Evolutionary conservation across 2,797 vertebrate species (phyloP), one percentile per base, ranked within the genome.

Genomic region (Pitangus sulphuratus): DNA sequence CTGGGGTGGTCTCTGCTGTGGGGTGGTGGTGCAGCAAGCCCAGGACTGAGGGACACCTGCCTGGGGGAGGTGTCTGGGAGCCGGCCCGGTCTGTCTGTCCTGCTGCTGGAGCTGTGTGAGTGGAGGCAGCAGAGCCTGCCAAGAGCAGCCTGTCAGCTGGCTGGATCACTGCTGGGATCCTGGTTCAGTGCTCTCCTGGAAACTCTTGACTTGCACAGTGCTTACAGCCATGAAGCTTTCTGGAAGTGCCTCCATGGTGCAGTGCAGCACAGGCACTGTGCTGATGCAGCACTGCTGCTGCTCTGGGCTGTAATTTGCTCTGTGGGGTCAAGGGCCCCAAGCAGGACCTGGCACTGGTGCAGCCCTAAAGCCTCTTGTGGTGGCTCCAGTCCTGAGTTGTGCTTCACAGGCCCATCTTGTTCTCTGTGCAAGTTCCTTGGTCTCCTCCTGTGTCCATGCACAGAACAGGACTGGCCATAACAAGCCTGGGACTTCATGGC

Each of bases 251-350:
- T 80, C 28, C 3, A 0, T 84, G 92, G 95, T 95, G 95, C 96
- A 95, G 83, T 91, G 91, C 93, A 94, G 96, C 54, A 15, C 0
- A 44, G 77, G 31, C 26, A 2, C 25, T 33, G 78, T 79, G 69
- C 80, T 93, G 14, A 51, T 77, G 91, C 89, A 89, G 91, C 78
- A 60, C 12, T 58, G 83, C 79, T 90, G 77, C 69, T 91, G 6
- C 4, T 5, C 50, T 47, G 33, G 61, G 18, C 65, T 84, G 33
- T 3, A 4, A 33, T 58, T 87, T 68, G 40, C 25, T 60, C 47
- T 2, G 3, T 35, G 66, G 30, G 84, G 45, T 19, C 54, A 39
- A 18, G 62, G 8, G 35, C 8, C 54, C 54, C 19, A 5, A 57
- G 4, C 12, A 56, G 79, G 64, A 4, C 2, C 0, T 8, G 47